Evolutionary conservation across 2,888 invertebrate genomes (phyloP).

Genomic region (Athrips mouffetella): DNA sequence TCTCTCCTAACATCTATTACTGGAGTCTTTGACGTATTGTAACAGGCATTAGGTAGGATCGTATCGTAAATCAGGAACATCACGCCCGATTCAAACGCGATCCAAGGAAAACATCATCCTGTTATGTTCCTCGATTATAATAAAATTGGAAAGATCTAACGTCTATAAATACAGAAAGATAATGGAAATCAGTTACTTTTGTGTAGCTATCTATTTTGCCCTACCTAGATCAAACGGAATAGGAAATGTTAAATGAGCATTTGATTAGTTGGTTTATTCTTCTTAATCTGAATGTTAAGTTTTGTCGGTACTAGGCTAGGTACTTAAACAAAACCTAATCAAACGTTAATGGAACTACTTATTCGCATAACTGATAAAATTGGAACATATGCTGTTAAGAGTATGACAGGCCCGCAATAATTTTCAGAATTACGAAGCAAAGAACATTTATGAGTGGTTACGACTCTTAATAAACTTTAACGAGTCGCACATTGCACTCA

Average conservation of each 20-base stretch:
- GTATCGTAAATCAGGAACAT: slow-evolving; percentile 31
- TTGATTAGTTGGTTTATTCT: no score
- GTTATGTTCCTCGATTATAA: slow-evolving; percentile 23
- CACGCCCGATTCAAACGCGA: slow-evolving; percentile 26
- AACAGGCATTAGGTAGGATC: slow-evolving; percentile 14
- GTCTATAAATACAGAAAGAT: slow-evolving; percentile 28
- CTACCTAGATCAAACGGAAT: slow-evolving; percentile 32
- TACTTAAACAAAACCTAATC: no score
- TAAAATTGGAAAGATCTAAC: slow-evolving; percentile 28
- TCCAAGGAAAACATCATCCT: slow-evolving; percentile 37
- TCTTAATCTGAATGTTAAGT: no score
- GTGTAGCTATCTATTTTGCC: no score
- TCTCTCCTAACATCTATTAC: slow-evolving; percentile 29
- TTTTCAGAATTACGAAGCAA: background rate
- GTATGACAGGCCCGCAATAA: no score
- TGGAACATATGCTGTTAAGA: no score
- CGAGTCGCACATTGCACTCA: slow-evolving; percentile 33
- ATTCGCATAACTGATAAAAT: background rate
- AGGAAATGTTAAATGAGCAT: no score
- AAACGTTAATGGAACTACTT: background rate
- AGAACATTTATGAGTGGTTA: slow-evolving; percentile 1
- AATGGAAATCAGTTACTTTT: slow-evolving; percentile 32
- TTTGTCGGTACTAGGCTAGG: no score
- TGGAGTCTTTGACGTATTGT: slow-evolving; percentile 33
- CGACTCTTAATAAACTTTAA: slow-evolving; percentile 21